Evolutionary conservation across 2,113 vertebrate species (phyloP).

Genomic region (Mustela lutreola): DNA sequence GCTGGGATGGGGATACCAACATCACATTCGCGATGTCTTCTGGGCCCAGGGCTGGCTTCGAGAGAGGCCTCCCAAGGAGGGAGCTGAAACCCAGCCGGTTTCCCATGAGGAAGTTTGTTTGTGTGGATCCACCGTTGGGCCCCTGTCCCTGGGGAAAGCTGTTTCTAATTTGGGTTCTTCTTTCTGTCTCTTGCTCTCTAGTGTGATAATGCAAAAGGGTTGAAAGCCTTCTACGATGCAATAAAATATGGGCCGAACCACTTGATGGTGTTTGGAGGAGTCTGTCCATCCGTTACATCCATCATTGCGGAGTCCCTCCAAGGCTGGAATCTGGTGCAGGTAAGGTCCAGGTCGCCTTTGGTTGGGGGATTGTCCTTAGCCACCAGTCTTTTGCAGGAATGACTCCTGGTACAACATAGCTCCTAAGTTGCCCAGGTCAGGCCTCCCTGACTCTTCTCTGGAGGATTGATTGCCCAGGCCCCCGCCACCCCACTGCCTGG

Average conservation of each 20-base stretch:
- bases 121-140: neutral
- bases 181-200: slow-evolving; percentile 80
- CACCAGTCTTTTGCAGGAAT: neutral
- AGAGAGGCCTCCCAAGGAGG: neutral
- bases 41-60: neutral
- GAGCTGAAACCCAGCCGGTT: neutral
- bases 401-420: neutral
- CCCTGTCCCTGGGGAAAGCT: neutral
- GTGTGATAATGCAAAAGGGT: slow-evolving; percentile 99
- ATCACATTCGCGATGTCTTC: neutral
- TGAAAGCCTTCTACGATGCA: slow-evolving; percentile 99
- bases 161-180: slow-evolving; percentile 61
- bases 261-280: slow-evolving; percentile 99
- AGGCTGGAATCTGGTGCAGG: slow-evolving; percentile 99
- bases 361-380: neutral
- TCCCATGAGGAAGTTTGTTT: neutral
- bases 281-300: slow-evolving; percentile 98
- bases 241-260: slow-evolving; percentile 99
- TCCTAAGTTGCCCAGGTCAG: neutral
- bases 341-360: slow-evolving; percentile 83
- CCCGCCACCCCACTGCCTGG: neutral
- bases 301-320: slow-evolving; percentile 99
- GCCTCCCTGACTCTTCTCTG: neutral
- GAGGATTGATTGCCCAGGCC: neutral
- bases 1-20: neutral